Evolutionary conservation across 2,113 vertebrate species (phyloP).

Genomic region (Megalops atlanticus): DNA sequence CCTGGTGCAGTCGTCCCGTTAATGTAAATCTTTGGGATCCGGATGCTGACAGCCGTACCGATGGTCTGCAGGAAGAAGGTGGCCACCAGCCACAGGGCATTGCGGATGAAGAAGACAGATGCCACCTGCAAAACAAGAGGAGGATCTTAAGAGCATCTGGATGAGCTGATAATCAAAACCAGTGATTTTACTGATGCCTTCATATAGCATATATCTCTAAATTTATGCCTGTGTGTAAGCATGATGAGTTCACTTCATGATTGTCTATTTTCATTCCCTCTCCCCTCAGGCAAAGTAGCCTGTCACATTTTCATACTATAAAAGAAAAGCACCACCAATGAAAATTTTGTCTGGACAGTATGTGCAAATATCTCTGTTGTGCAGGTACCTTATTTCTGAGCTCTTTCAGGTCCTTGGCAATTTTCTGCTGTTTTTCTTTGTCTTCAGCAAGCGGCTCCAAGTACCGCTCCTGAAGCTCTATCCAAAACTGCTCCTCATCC

Average conservation of each 20-base stretch:
- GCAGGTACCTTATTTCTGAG: constrained; percentile 70
- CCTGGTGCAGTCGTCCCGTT: not conserved
- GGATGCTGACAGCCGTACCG: constrained; percentile 32
- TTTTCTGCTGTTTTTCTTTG: constrained; percentile 54
- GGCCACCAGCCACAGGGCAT: constrained; percentile 53
- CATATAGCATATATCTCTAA: not conserved
- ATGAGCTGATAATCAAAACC: not conserved
- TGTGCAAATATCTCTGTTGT: not conserved
- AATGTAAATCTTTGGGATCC: constrained; percentile 39
- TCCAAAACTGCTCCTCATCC: constrained; percentile 61
- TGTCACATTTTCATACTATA: too few species aligned
- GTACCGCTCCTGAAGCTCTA: constrained; percentile 48
- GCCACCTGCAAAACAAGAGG: not conserved
- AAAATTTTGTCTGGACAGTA: not conserved
- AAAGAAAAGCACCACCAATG: too few species aligned
- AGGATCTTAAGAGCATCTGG: not conserved
- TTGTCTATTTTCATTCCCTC: too few species aligned
- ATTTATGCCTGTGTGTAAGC: too few species aligned
- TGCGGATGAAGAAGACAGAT: constrained; percentile 53
- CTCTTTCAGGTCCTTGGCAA: constrained; percentile 38
- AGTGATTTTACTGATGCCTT: too few species aligned
- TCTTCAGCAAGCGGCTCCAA: constrained; percentile 58
- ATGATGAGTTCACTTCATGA: too few species aligned
- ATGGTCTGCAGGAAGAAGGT: constrained; percentile 54
- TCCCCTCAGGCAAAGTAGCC: too few species aligned